These are phyloP conservation scores for Oophaga sylvatica DNA, from an alignment of 2,797 vertebrate species.

Conservation along the genomic window DNA sequence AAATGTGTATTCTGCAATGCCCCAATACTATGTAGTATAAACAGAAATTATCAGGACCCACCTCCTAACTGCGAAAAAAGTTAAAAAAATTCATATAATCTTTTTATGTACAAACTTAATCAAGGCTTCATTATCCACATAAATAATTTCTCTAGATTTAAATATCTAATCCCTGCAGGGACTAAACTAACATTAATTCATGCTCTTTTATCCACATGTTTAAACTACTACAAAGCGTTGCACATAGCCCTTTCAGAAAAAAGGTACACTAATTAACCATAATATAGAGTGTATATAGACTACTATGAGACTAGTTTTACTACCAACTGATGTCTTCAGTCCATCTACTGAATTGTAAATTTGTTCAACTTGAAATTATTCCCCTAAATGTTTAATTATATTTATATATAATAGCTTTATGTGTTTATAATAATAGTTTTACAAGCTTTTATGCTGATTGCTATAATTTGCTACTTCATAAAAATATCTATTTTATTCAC, in stretches of 20 bases:
- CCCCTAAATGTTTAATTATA: too few species aligned
- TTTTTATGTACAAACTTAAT: neutral
- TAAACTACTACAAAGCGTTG: slow-evolving; percentile 3
- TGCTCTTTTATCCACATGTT: slow-evolving; percentile 18
- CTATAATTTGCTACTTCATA: too few species aligned
- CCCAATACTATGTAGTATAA: neutral
- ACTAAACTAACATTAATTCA: neutral
- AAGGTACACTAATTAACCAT: neutral
- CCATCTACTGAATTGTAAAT: neutral
- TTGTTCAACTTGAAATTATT: too few species aligned
- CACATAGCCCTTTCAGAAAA: neutral
- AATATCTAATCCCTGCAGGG: slow-evolving; percentile 9
- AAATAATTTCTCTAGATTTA: neutral
- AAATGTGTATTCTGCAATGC: too few species aligned
- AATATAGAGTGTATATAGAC: neutral
- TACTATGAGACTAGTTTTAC: neutral
- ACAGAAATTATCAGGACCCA: neutral
- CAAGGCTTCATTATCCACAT: slow-evolving; percentile 17
- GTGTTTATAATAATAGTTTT: too few species aligned
- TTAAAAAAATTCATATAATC: neutral
- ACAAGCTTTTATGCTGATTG: too few species aligned
- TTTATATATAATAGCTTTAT: too few species aligned
- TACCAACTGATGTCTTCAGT: neutral
- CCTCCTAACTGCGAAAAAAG: neutral
- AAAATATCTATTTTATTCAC: too few species aligned